Evolutionary conservation across 2,113 vertebrate genomes (phyloP), one percentile per base, ranked within the genome.

Genomic region (Bufo gargarizans): DNA sequence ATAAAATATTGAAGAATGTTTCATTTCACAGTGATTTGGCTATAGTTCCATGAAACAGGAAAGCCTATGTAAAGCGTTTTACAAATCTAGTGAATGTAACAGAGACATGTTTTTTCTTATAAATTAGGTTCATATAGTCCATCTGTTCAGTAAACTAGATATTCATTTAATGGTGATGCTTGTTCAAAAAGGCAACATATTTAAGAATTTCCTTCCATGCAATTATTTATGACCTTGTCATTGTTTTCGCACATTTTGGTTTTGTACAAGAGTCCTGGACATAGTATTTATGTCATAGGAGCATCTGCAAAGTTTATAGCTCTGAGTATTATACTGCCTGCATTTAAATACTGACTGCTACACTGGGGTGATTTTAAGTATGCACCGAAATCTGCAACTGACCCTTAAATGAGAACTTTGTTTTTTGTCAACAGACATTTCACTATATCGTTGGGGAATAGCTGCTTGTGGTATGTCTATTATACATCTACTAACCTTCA

Each of bases 221-320:
- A 16, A 12, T 74, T 88, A 82, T 88, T 83, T 88, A 88, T 77
- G 45, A 74, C 76, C 56, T 59, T 88, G 53, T 82, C 69, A 74
- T 14, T 72, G 20, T 53, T 72, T 82, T 82, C 63, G 56, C 63
- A 22, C 47, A 77, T 45, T 58, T 81, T 81, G 69, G 67, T 71
- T 72, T 81, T 80, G 61, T 22, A 12, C 72, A 56, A 87, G 22
- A 71, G 63, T 58, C 67, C 2, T 47, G 63, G 63, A 78, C 77
- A 87, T 71, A 81, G 63, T 67, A 69, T 80, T 76, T 80, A 87
- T 87, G 86, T 87, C 86, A 79, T 19, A 20, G 61, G 63, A 80
- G 69, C 49, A 65, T 81, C 33, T 56, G 22, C 53, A 87, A 81
- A 71, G 58, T 81, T 78, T 86, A 79, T 86, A 43, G 59, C 2